These are phyloP conservation scores for Cydia splendana DNA, from an alignment of 1,140 invertebrate genomes.

Conservation along the genomic window DNA sequence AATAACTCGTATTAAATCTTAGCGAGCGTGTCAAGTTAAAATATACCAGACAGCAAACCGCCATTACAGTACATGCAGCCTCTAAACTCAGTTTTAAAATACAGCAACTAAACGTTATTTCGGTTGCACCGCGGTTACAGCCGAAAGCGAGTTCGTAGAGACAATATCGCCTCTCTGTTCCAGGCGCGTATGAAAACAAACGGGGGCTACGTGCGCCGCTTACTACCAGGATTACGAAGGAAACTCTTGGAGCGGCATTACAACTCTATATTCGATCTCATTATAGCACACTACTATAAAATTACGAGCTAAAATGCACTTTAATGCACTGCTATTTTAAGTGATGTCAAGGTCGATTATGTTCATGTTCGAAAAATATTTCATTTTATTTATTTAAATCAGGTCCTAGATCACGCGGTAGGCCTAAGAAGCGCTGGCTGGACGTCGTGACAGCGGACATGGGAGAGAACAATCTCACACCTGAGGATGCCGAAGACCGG, in stretches of 20 bases:
- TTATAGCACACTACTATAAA: not conserved
- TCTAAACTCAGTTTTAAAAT: slow-evolving; percentile 6
- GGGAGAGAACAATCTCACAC: too few species aligned
- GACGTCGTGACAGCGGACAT: too few species aligned
- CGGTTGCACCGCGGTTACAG: not conserved
- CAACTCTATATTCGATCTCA: not conserved
- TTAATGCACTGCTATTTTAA: too few species aligned
- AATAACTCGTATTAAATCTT: too few species aligned
- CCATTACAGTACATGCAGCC: not conserved
- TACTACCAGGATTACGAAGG: not conserved
- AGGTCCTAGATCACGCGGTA: too few species aligned
- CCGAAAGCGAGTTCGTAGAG: not conserved
- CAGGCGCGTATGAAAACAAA: slow-evolving; percentile 26
- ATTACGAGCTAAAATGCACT: not conserved
- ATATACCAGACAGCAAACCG: too few species aligned
- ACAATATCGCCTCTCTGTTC: slow-evolving; percentile 20
- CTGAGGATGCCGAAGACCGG: too few species aligned
- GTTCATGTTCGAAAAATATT: too few species aligned
- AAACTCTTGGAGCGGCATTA: not conserved
- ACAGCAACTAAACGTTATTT: not conserved
- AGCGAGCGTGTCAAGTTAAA: too few species aligned
- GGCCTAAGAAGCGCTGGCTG: too few species aligned
- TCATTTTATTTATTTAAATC: too few species aligned
- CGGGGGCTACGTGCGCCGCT: slow-evolving; percentile 10
- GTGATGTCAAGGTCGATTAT: too few species aligned